These are phyloP conservation scores for Vidua macroura DNA, from an alignment of 2,113 vertebrate genomes.

Conservation along the genomic window DNA sequence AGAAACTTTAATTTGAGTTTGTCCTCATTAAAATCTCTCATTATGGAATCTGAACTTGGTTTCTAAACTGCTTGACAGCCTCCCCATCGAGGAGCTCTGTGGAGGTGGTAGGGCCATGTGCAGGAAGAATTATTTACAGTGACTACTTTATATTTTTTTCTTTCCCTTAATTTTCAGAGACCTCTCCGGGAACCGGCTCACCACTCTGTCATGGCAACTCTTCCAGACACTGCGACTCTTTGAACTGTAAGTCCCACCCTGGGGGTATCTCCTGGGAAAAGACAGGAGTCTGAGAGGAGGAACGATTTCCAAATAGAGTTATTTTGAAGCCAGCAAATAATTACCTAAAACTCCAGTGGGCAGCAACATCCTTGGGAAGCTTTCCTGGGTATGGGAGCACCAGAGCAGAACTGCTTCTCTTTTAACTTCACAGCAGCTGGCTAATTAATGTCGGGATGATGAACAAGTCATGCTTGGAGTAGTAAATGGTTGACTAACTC, in stretches of 20 bases:
- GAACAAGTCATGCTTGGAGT: slow-evolving; percentile 37
- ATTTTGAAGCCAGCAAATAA: neutral
- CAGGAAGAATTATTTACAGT: neutral
- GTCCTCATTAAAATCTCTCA: slow-evolving; percentile 16
- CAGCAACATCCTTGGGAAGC: slow-evolving; percentile 1
- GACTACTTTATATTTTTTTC: neutral
- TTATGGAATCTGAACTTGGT: neutral
- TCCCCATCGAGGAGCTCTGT: neutral
- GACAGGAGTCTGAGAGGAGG: neutral
- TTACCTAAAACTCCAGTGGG: slow-evolving; percentile 21
- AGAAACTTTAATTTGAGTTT: neutral
- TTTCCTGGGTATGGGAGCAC: neutral
- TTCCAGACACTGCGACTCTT: slow-evolving; percentile 94
- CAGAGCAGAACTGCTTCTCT: slow-evolving; percentile 41
- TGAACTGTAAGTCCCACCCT: slow-evolving; percentile 89
- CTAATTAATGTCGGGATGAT: slow-evolving; percentile 38
- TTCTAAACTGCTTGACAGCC: neutral
- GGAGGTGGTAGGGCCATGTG: neutral
- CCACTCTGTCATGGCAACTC: slow-evolving; percentile 94
- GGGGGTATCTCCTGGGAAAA: neutral
- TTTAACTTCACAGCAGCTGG: neutral
- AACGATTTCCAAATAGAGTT: neutral
- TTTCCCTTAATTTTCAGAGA: slow-evolving; percentile 82
- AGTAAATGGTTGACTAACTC: slow-evolving; percentile 1
- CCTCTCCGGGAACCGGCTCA: slow-evolving; percentile 94